Conservation (phyloP, 2,797 vertebrate genomes). For the Sebastes paucispinis region DNA sequence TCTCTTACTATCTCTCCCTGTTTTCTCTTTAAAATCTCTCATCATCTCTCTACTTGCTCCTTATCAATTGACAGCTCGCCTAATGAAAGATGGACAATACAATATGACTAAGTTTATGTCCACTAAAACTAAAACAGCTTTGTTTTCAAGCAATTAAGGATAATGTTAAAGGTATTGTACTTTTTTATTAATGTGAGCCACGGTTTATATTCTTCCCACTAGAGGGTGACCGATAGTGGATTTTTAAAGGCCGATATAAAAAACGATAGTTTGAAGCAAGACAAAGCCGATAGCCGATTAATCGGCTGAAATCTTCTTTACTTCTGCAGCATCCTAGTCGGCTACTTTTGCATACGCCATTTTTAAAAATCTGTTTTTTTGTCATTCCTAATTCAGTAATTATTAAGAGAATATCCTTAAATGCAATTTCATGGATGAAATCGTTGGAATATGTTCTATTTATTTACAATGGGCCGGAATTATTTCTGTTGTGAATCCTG, state of each 20-base stretch:
- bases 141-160: neutral
- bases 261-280: neutral
- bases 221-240: neutral
- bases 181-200: neutral
- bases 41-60: conserved; percentile 38
- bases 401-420: neutral
- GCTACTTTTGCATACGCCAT: too few species aligned
- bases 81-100: neutral
- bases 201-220: neutral
- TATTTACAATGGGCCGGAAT: too few species aligned
- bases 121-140: conserved; percentile 60
- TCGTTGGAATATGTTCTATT: too few species aligned
- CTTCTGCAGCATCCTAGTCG: too few species aligned
- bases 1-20: conserved; percentile 28
- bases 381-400: too few species aligned
- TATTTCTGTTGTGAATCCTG: too few species aligned
- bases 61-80: conserved; percentile 78
- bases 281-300: neutral
- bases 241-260: neutral
- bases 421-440: neutral
- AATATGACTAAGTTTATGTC: conserved; percentile 50
- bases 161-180: neutral
- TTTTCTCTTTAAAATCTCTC: conserved; percentile 68
- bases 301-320: neutral
- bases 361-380: too few species aligned